Evolutionary conservation across 2,113 vertebrate species (phyloP).

Genomic region (Ibidorhyncha struthersii): DNA sequence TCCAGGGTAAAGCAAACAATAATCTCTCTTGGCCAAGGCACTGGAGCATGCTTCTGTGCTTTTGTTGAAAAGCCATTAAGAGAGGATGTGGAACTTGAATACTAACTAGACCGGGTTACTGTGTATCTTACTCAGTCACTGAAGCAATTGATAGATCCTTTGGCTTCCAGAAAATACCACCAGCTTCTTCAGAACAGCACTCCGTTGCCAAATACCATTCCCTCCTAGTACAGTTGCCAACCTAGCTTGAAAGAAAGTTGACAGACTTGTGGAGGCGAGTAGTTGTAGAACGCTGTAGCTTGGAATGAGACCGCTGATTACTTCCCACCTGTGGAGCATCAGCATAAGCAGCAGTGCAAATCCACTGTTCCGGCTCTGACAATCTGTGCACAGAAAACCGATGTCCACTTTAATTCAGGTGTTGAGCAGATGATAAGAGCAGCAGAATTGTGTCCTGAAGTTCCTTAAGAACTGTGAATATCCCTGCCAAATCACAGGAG

Average conservation of each 20-base stretch:
- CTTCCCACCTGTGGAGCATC: fast-evolving
- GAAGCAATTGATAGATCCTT: not conserved
- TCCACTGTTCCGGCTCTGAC: not conserved
- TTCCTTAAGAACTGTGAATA: not conserved
- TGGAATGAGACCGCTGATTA: not conserved
- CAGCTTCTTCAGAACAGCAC: not conserved
- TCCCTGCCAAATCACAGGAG: not conserved
- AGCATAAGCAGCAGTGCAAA: fast-evolving
- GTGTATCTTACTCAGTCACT: not conserved
- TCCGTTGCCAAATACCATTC: not conserved
- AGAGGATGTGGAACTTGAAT: not conserved
- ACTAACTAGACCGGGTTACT: not conserved
- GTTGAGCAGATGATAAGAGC: not conserved
- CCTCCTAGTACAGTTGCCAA: not conserved
- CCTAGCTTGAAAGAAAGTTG: not conserved
- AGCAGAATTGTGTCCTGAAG: not conserved
- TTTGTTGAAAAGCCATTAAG: not conserved
- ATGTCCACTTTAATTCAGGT: not conserved
- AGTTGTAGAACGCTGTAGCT: not conserved
- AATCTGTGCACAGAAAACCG: not conserved
- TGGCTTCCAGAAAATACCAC: not conserved
- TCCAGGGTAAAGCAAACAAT: not conserved
- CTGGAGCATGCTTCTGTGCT: not conserved
- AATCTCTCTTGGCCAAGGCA: not conserved
- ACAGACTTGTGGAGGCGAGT: not conserved